Base-by-base conservation (phyloP, 2,888 invertebrate species). In the Chalcis sispes region DNA sequence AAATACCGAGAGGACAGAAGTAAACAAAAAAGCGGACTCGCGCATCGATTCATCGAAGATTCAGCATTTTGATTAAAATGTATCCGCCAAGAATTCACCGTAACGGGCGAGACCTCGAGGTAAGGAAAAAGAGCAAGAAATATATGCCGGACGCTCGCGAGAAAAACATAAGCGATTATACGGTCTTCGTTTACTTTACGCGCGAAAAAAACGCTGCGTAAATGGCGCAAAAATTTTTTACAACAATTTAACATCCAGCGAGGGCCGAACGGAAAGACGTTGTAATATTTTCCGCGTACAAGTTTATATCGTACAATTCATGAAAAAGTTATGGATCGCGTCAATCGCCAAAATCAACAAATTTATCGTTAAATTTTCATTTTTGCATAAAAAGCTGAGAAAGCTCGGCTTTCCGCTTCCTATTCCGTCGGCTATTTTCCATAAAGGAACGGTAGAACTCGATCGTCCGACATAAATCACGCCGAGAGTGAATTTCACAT, bases 1-100 rank as follows among this genome's bases (percentile, higher is more conserved):
- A 15, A 13, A 13, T 42, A 15, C n/a, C 15, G n/a, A 32, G n/a
- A 61, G 20, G 29, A 59, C 18, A n/a, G 36, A 13, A 15, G 23
- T 7, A 61, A 42, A 40, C n/a, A 36, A 23, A 25, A 8, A 36
- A 10, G 2, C 1, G 36, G 13, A 4, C 20, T 5, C 40, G 42
- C 18, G 4, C 7, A 2, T 56, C 54, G 69, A 42, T 25, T 27
- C 42, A 32, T 66, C 50, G 15, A 32, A 32, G 73, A 54, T 61
- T 23, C 61, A n/a, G 29, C 25, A 29, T 42, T 48, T 52, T 32
- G 50, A 66, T 73, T 50, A 46, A 56, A 71, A 54, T 20, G 48
- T 50, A 59, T 66, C 50, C 66, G 72, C 72, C 59, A 42, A 66
- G 58, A 65, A 50, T 59, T 64, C 54, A 46, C 27, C 25, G 4